Evolutionary conservation across 2,888 invertebrate genomes (phyloP).

Genomic region (Malthinus flaveolus): DNA sequence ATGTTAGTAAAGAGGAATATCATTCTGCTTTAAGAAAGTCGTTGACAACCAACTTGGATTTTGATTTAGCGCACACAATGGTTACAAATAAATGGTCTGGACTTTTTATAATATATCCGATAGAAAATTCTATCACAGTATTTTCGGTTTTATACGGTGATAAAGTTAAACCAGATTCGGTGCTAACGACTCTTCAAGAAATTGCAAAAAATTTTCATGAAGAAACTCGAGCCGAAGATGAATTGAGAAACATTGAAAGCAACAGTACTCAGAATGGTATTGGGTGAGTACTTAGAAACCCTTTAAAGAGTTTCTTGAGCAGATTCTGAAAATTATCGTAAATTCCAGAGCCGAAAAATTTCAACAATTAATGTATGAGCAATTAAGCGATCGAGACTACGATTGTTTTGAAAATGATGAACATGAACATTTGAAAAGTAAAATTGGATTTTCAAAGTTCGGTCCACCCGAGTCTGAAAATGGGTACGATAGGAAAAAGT

Average conservation of each 20-base stretch:
- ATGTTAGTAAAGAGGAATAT: slow-evolving; percentile 37
- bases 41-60: slow-evolving; percentile 30
- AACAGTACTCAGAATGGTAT: slow-evolving; percentile 32
- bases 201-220: slow-evolving; percentile 28
- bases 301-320: background rate
- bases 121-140: slow-evolving; percentile 30
- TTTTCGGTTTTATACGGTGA: slow-evolving; percentile 29
- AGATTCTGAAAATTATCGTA: background rate
- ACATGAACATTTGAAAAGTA: slow-evolving; percentile 57
- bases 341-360: slow-evolving; percentile 43
- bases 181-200: slow-evolving; percentile 33
- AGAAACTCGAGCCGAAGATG: slow-evolving; percentile 33
- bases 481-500: slow-evolving; percentile 46
- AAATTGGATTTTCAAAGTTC: slow-evolving; percentile 61
- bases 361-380: slow-evolving; percentile 63
- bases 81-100: slow-evolving; percentile 31
- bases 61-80: slow-evolving; percentile 24
- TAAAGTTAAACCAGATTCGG: slow-evolving; percentile 31
- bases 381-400: slow-evolving; percentile 60
- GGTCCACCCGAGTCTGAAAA: slow-evolving; percentile 58
- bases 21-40: slow-evolving; percentile 37
- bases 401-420: slow-evolving; percentile 59
- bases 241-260: slow-evolving; percentile 26
- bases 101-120: slow-evolving; percentile 37
- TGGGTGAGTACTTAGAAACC: slow-evolving; percentile 18